Evolutionary conservation across 2,888 invertebrate genomes (phyloP), one percentile per base, ranked within the genome.

Genomic region (Sphinx pinastri): DNA sequence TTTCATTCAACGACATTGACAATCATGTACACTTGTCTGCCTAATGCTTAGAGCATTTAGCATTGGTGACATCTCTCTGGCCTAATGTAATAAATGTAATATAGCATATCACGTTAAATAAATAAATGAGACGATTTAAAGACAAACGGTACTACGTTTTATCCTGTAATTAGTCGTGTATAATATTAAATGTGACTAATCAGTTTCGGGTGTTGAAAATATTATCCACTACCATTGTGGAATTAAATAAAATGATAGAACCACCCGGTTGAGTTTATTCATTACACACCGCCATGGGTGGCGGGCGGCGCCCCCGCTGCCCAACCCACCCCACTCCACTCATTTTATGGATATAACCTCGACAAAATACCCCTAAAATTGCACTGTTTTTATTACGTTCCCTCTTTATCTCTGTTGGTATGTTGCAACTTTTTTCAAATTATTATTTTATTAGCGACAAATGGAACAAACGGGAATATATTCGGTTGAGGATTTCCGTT

Each of bases 341-440:
- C 89, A 87, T 87, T 93, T 93, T 94, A 94, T 94, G 89, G 92
- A 91, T 93, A 94, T 93, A 93, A 93, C 94, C 94, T 92, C 93
- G 92, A 93, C 94, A 94, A 93, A 94, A 94, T 93, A 92, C 92
- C 92, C 93, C 92, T 93, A 93, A 93, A 94, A 93, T 93, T 94
- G 93, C 92, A 93, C 89, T 94, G 93, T 93, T 94, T 94, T 94
- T 94, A 93, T 94, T 93, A 92, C 91, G 88, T 90, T 91, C 88
- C 87, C 89, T 89, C 92, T 93, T 93, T 93, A 93, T 94, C 91
- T 93, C 89, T 91, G 90, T 93, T 88, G 92, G 91, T 93, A 92
- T 92, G 91, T 90, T 93, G 90, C 88, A 91, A 87, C 78, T 90
- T 90, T 84, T 90, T 92, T 88, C 25, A 87, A 86, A 84, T 90